A percentile compares a stretch with the other conserved stretches of the same genome.
phyloP scores from a whole-genome alignment of 2,888 invertebrate genomes.

The Chrysomela aeneicollis region DNA sequence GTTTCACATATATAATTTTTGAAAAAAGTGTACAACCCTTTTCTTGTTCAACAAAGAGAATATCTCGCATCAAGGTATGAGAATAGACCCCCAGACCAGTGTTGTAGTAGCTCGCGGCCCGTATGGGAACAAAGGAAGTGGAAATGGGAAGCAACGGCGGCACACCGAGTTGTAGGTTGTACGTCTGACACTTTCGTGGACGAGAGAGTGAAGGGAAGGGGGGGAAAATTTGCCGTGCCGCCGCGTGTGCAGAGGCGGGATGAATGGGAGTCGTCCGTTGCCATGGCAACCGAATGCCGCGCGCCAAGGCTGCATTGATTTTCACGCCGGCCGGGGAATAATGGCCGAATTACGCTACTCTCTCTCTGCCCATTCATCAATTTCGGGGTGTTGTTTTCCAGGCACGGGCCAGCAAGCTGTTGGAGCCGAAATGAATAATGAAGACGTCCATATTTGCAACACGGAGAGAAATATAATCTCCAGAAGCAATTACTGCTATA shows the following conservation, averaged over 20 bases:
- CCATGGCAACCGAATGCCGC: constrained; percentile 60
- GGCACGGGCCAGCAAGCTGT: background rate
- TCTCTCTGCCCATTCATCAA: constrained; percentile 34
- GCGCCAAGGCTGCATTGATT: constrained; percentile 60
- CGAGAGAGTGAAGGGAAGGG: background rate
- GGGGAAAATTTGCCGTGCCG: constrained; percentile 33
- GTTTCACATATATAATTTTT: too few species aligned
- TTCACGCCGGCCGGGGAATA: constrained; percentile 51
- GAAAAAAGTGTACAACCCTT: too few species aligned
- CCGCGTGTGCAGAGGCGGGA: constrained; percentile 57
- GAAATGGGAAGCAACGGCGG: constrained; percentile 30
- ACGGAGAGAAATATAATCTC: background rate
- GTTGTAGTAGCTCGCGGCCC: constrained; percentile 4
- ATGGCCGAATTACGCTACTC: constrained; percentile 28
- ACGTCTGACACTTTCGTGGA: constrained; percentile 12
- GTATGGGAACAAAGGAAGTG: constrained; percentile 14
- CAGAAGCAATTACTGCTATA: too few species aligned
- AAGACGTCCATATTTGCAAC: background rate
- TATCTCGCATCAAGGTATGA: too few species aligned
- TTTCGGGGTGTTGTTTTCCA: constrained; percentile 21
- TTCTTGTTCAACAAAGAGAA: too few species aligned
- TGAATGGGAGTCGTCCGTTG: constrained; percentile 67
- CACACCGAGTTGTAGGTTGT: constrained; percentile 27
- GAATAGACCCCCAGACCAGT: background rate
- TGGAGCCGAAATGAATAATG: background rate